Conservation (phyloP, 2,888 invertebrate species). For the Drosophila koepferae region DNA sequence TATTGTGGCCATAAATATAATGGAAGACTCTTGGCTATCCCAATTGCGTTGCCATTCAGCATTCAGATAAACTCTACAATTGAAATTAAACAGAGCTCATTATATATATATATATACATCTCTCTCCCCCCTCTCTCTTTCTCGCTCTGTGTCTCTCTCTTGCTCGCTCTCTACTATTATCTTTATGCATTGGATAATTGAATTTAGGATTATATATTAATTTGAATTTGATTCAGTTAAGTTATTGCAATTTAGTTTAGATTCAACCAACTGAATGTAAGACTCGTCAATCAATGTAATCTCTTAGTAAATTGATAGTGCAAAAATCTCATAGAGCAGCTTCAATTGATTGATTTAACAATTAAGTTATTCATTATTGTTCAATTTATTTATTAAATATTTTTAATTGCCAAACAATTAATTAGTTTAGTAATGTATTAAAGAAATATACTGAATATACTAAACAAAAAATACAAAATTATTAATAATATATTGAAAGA, state of each 20-base stretch:
- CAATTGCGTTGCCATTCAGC: slow-evolving; percentile 10
- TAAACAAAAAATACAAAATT: too few species aligned
- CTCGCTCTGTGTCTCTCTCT: background rate
- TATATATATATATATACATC: background rate
- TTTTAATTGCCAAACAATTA: too few species aligned
- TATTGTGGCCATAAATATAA: slow-evolving; percentile 37
- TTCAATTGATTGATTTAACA: too few species aligned
- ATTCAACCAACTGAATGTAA: background rate
- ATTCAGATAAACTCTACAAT: slow-evolving; percentile 5
- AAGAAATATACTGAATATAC: too few species aligned
- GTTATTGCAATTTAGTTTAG: background rate
- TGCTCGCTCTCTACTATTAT: background rate
- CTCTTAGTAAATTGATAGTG: too few species aligned
- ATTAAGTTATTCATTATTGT: too few species aligned
- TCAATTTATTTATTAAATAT: too few species aligned
- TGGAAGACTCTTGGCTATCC: slow-evolving; percentile 2
- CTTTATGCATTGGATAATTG: background rate
- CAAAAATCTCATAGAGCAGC: too few species aligned
- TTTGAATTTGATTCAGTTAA: background rate
- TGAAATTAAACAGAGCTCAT: slow-evolving; percentile 1
- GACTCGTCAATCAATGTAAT: background rate
- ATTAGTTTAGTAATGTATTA: too few species aligned
- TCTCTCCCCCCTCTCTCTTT: background rate
- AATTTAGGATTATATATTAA: background rate
- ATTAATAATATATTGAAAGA: too few species aligned